phyloP scores from a whole-genome alignment of 2,113 vertebrate species.

The Prietella phreatophila region DNA sequence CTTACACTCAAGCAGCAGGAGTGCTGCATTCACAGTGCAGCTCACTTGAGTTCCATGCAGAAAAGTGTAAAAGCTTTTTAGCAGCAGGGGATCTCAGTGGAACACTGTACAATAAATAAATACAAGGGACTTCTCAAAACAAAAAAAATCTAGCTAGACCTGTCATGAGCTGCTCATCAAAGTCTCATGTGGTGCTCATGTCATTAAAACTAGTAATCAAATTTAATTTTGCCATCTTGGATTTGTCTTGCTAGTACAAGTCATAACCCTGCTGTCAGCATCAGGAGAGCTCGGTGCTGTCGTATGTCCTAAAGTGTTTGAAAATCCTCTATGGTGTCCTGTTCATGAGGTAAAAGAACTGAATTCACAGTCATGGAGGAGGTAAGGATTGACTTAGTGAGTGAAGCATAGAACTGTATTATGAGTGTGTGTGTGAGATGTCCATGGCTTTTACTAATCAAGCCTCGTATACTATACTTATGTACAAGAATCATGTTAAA shows the following conservation, averaged over 20 bases:
- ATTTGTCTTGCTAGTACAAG: not conserved
- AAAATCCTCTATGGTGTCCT: not conserved
- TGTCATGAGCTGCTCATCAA: constrained; percentile 47
- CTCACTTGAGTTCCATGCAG: constrained; percentile 46
- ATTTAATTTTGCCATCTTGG: not conserved
- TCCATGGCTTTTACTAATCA: not conserved
- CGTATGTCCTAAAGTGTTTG: not conserved
- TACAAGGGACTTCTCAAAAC: constrained; percentile 4
- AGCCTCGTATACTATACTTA: not conserved
- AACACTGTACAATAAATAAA: constrained; percentile 41
- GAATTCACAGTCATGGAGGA: not conserved
- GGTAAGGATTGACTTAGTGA: not conserved
- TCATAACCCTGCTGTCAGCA: not conserved
- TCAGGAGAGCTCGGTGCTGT: not conserved
- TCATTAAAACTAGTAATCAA: not conserved
- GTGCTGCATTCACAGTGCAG: not conserved
- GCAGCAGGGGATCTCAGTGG: constrained; percentile 32
- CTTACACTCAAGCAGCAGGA: constrained; percentile 27
- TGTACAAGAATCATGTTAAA: not conserved
- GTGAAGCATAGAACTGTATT: not conserved
- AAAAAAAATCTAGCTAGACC: not conserved
- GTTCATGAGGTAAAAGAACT: not conserved
- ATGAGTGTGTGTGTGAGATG: not conserved
- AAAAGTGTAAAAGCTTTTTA: constrained; percentile 46
- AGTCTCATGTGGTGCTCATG: not conserved